Conservation (phyloP, 2,797 vertebrate species). For the Pipistrellus nathusii region DNA sequence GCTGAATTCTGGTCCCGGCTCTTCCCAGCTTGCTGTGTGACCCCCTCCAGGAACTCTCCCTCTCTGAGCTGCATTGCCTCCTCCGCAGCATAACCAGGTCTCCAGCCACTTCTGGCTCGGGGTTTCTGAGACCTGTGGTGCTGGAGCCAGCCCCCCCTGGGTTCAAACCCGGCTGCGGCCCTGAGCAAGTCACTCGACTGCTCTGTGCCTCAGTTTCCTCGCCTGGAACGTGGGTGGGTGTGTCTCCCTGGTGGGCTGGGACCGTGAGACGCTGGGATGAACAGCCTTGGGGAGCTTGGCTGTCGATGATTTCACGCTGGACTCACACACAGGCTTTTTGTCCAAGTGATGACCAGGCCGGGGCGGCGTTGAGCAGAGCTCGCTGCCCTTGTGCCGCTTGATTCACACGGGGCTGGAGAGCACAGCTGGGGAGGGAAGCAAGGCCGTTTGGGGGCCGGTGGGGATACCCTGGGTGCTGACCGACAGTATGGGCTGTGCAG, state of each 20-base stretch:
- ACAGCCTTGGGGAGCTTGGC: neutral
- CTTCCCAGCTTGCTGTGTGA: neutral
- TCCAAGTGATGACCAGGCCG: neutral
- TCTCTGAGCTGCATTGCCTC: neutral
- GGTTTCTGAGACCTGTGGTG: neutral
- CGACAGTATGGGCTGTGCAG: too few relatives aligned
- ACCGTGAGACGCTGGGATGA: neutral
- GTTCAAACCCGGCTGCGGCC: neutral
- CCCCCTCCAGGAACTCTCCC: neutral
- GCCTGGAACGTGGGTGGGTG: rapidly evolving
- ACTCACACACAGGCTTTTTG: rapidly evolving
- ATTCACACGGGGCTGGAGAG: neutral
- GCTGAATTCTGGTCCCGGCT: neutral
- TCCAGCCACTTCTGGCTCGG: neutral
- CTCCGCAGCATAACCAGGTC: neutral
- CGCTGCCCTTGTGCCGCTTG: neutral
- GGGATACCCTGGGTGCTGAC: neutral
- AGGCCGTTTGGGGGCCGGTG: rapidly evolving
- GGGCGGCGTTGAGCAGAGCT: neutral
- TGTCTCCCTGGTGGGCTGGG: neutral
- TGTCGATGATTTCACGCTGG: neutral
- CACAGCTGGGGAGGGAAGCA: neutral
- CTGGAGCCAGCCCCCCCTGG: neutral
- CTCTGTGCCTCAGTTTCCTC: neutral
- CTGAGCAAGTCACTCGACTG: neutral